Evolutionary conservation across 2,888 invertebrate genomes (phyloP).

Genomic region (Drosophila barbarae): DNA sequence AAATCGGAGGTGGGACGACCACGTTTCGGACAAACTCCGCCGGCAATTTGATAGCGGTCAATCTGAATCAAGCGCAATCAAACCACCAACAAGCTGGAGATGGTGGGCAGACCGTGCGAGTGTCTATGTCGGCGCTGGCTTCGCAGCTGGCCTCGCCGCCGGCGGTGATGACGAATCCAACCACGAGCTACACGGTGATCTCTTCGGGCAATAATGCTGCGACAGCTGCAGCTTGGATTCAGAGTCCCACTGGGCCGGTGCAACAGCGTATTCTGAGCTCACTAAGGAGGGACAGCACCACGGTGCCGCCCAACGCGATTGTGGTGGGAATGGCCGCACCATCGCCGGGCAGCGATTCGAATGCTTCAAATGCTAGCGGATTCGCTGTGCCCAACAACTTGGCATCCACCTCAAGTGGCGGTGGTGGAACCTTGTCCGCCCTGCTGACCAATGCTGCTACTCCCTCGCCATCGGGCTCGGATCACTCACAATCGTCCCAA

Average conservation of each 20-base stretch:
- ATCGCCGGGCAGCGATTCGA: slow-evolving; percentile 79
- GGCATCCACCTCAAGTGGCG: slow-evolving; percentile 42
- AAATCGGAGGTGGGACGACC: slow-evolving; percentile 72
- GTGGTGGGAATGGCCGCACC: slow-evolving; percentile 80
- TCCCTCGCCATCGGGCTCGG: slow-evolving; percentile 77
- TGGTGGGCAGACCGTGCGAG: slow-evolving; percentile 77
- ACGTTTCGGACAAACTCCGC: slow-evolving; percentile 76
- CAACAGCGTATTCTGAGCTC: slow-evolving; percentile 79
- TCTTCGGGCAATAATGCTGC: slow-evolving; percentile 40
- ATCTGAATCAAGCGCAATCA: slow-evolving; percentile 53
- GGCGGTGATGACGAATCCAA: slow-evolving; percentile 79
- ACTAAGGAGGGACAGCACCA: slow-evolving; percentile 79
- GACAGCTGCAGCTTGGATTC: slow-evolving; percentile 37
- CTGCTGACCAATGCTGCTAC: slow-evolving; percentile 81
- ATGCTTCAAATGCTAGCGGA: slow-evolving; percentile 80
- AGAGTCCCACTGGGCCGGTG: slow-evolving; percentile 39
- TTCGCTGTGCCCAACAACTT: slow-evolving; percentile 81
- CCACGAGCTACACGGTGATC: slow-evolving; percentile 66
- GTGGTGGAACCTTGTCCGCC: slow-evolving; percentile 79
- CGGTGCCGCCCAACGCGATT: slow-evolving; percentile 76
- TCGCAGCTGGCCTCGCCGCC: slow-evolving; percentile 80
- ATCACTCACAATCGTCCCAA: slow-evolving; percentile 77
- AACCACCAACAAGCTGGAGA: slow-evolving; percentile 49
- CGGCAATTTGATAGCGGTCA: slow-evolving; percentile 77
- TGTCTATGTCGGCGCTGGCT: slow-evolving; percentile 80